Conservation (phyloP, 2,113 vertebrate genomes). For the Lepisosteus oculatus region DNA sequence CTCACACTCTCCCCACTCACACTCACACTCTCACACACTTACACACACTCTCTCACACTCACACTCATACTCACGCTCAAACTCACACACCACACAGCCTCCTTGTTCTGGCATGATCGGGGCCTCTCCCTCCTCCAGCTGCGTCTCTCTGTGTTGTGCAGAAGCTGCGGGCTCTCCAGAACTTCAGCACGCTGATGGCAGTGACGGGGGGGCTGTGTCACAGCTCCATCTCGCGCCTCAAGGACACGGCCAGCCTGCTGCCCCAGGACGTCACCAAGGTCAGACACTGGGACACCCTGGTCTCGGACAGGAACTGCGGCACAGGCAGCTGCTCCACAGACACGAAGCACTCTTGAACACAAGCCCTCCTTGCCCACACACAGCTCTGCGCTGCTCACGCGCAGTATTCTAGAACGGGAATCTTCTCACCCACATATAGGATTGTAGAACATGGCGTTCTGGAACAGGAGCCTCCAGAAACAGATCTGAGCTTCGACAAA, state of each 20-base stretch:
- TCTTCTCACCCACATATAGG: no score
- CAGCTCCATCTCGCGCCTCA: slow-evolving; percentile 86
- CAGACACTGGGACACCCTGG: slow-evolving; percentile 9
- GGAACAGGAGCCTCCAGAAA: no score
- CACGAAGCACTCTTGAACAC: neutral
- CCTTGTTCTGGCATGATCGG: no score
- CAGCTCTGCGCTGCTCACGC: no score
- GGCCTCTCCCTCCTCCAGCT: no score
- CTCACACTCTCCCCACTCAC: no score
- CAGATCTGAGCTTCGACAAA: no score
- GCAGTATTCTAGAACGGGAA: no score
- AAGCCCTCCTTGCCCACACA: neutral
- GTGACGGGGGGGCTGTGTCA: slow-evolving; percentile 86
- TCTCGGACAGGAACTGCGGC: slow-evolving; percentile 1
- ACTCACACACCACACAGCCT: neutral
- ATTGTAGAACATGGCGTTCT: no score
- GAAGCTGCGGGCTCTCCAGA: slow-evolving; percentile 79
- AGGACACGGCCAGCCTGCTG: slow-evolving; percentile 79
- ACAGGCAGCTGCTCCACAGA: neutral
- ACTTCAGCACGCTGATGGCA: slow-evolving; percentile 91
- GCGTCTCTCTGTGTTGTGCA: slow-evolving; percentile 32
- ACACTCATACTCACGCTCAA: neutral
- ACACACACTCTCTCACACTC: slow-evolving; percentile 6
- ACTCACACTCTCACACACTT: neutral
- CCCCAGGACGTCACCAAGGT: slow-evolving; percentile 86